These are phyloP conservation scores for Tursiops truncatus DNA, from an alignment of 2,113 vertebrate genomes.

Conservation along the genomic window DNA sequence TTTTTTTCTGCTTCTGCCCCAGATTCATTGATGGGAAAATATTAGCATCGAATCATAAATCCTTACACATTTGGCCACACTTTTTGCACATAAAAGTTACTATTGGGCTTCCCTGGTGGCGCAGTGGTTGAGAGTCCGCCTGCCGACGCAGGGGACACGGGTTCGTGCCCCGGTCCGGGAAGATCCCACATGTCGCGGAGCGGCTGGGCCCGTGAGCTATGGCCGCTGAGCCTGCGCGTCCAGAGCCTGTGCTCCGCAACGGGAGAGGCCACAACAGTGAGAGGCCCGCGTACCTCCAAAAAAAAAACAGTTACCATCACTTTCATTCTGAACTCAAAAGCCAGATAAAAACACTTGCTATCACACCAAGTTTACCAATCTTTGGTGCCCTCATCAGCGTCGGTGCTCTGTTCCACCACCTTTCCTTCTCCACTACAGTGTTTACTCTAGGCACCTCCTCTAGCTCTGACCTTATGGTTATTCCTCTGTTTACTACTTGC, in stretches of 20 bases:
- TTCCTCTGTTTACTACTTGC: not conserved
- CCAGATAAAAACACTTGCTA: not conserved
- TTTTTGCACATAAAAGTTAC: not conserved
- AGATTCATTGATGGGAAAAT: not conserved
- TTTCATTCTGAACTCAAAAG: not conserved
- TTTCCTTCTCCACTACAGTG: not conserved
- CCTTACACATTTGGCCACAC: not conserved
- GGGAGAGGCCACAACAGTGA: too few species aligned
- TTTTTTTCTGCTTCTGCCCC: not conserved
- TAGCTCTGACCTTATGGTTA: not conserved
- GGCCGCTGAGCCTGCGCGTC: too few species aligned
- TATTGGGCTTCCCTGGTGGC: not conserved
- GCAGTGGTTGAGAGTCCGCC: too few species aligned
- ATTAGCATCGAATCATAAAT: not conserved
- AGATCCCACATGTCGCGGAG: too few species aligned
- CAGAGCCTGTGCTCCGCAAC: too few species aligned
- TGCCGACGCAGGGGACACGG: too few species aligned
- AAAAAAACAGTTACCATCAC: not conserved
- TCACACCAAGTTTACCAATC: not conserved
- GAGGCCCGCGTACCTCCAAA: too few species aligned
- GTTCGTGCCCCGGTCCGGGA: too few species aligned
- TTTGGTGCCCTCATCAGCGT: not conserved
- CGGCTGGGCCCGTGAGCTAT: too few species aligned
- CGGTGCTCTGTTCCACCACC: not conserved
- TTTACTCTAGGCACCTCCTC: not conserved